Percentiles rank a stretch among this genome's conserved stretches.
Evolutionary conservation across 1,140 invertebrate genomes (phyloP).

Genomic region (Delia radicum): DNA sequence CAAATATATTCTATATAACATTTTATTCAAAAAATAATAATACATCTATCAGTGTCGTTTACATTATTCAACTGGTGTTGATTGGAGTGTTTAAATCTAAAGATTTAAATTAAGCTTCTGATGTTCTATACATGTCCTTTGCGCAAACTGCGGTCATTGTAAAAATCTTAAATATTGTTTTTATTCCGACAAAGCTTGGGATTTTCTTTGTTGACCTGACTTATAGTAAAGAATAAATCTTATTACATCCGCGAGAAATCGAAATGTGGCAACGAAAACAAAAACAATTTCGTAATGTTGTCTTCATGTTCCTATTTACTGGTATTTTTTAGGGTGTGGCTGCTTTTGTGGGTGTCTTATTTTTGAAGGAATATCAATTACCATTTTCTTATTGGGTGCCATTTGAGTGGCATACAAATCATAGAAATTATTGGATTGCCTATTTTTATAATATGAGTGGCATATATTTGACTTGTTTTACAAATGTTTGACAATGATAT

Average conservation of each 20-base stretch:
- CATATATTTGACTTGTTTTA: conserved; percentile 40
- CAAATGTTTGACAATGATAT: conserved; percentile 41
- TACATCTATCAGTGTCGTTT: conserved; percentile 43
- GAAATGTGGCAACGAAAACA: conserved; percentile 35
- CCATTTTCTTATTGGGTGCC: conserved; percentile 45
- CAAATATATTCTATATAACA: conserved; percentile 16
- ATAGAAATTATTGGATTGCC: conserved; percentile 37
- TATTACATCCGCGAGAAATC: conserved; percentile 30
- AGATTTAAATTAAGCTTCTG: conserved; percentile 40
- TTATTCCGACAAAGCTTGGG: conserved; percentile 29
- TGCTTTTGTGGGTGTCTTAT: conserved; percentile 36
- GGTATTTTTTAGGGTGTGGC: conserved; percentile 39
- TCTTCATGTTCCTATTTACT: conserved; percentile 35
- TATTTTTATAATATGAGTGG: conserved; percentile 39
- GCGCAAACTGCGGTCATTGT: conserved; percentile 40
- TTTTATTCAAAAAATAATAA: conserved; percentile 33
- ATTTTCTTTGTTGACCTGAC: conserved; percentile 35
- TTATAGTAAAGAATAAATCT: neutral
- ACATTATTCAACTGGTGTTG: conserved; percentile 46
- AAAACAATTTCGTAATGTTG: conserved; percentile 33
- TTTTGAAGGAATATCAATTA: conserved; percentile 35
- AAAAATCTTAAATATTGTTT: conserved; percentile 44
- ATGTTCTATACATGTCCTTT: conserved; percentile 48
- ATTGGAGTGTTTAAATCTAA: conserved; percentile 40
- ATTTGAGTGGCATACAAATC: conserved; percentile 38